Conservation (phyloP, 2,888 invertebrate genomes). For the Clanis bilineata region DNA sequence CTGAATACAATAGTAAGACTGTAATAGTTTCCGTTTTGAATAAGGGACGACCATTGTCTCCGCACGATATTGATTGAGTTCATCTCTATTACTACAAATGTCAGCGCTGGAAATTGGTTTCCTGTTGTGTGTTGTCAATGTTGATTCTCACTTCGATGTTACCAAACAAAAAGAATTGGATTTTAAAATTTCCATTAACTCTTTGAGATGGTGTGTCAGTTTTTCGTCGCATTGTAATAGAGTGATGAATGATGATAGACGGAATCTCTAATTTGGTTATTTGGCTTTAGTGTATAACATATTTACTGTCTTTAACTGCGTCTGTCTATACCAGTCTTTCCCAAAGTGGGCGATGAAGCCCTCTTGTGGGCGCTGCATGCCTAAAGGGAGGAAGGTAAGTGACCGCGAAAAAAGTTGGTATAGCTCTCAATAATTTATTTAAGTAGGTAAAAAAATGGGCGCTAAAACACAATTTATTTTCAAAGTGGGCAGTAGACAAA, state of each 20-base stretch:
- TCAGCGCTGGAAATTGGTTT: constrained; percentile 55
- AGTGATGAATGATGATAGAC: not conserved
- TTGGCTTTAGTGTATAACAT: not conserved
- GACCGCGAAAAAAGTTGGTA: too few relatives aligned
- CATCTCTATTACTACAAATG: constrained; percentile 57
- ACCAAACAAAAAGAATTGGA: constrained; percentile 8
- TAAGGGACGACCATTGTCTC: constrained; percentile 78
- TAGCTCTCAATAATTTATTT: too few relatives aligned
- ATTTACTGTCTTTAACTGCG: not conserved
- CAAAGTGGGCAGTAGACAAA: too few relatives aligned
- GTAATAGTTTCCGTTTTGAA: constrained; percentile 81
- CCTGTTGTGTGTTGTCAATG: constrained; percentile 43
- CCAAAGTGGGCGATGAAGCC: too few relatives aligned
- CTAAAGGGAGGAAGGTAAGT: too few relatives aligned
- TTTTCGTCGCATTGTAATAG: not conserved
- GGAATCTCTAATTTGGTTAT: not conserved
- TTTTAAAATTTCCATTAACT: constrained; percentile 14
- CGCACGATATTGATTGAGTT: constrained; percentile 75
- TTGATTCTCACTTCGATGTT: constrained; percentile 36
- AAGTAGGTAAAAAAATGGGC: too few relatives aligned
- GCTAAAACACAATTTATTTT: too few relatives aligned
- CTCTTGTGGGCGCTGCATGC: too few relatives aligned
- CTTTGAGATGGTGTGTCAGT: not conserved
- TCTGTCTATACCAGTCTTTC: too few relatives aligned
- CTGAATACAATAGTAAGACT: constrained; percentile 72